Evolutionary conservation across 2,113 vertebrate genomes (phyloP).

Genomic region (Vicugna pacos): DNA sequence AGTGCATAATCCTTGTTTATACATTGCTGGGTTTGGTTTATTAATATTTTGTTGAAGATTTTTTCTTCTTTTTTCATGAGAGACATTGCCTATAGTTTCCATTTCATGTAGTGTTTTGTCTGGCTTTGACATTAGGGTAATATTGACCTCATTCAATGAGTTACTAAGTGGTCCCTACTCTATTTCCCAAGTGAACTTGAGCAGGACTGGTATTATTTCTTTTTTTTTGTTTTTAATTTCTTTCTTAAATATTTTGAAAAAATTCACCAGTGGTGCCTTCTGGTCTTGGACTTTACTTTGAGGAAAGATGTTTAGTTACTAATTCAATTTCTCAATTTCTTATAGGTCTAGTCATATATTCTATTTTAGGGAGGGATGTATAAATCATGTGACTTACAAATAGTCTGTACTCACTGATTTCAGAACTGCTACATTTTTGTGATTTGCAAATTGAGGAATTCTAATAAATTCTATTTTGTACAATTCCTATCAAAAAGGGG

Average conservation of each 20-base stretch:
- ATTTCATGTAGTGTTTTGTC: background rate
- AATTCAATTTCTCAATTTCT: background rate
- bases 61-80: background rate
- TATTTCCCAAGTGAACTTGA: constrained; percentile 19
- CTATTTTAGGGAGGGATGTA: background rate
- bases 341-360: background rate
- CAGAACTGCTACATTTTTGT: background rate
- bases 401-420: background rate
- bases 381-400: background rate
- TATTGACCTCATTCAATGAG: background rate
- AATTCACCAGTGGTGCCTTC: background rate
- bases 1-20: background rate
- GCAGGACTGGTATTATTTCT: background rate
- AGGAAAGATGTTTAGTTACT: background rate
- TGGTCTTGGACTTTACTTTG: background rate
- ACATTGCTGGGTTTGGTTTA: background rate
- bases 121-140: background rate
- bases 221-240: background rate
- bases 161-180: background rate
- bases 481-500: background rate
- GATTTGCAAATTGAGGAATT: background rate
- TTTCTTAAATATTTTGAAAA: constrained; percentile 35
- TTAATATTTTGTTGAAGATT: background rate
- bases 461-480: background rate
- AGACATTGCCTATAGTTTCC: background rate